phyloP scores from a whole-genome alignment of 2,113 vertebrate genomes.

The Thomomys bottae region DNA sequence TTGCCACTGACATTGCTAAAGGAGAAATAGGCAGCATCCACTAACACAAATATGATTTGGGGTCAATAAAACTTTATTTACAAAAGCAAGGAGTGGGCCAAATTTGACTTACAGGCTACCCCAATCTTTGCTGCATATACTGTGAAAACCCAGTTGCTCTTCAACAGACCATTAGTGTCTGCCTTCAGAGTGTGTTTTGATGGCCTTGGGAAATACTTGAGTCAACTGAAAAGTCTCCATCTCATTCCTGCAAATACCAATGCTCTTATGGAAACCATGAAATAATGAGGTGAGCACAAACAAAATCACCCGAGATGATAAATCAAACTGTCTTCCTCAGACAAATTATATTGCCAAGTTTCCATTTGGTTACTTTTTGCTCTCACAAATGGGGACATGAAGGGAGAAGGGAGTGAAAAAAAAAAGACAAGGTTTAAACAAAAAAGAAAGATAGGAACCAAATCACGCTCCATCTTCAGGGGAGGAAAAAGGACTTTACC shows the following conservation, averaged over 20 bases:
- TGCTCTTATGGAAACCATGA: conserved; percentile 66
- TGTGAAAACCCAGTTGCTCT: neutral
- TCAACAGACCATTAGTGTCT: neutral
- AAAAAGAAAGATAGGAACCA: neutral
- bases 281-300: conserved; percentile 75
- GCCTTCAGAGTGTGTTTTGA: conserved; percentile 56
- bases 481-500: conserved; percentile 38
- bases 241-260: conserved; percentile 63
- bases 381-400: conserved; percentile 69
- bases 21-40: fast-evolving
- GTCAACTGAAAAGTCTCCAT: conserved; percentile 77
- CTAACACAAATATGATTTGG: too few relatives aligned
- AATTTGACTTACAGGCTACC: neutral
- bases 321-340: conserved; percentile 74
- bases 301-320: conserved; percentile 76
- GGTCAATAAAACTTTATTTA: conserved; percentile 52
- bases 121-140: neutral
- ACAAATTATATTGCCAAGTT: conserved; percentile 74
- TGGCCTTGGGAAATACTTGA: conserved; percentile 75
- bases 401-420: neutral
- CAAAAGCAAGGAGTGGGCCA: neutral
- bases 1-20: neutral
- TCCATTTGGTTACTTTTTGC: conserved; percentile 71
- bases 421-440: neutral
- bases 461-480: conserved; percentile 23